Percentiles rank a stretch among this genome's conserved stretches.
Conservation (phyloP, 2,113 vertebrate genomes). For the Leptobrachium leishanense region DNA sequence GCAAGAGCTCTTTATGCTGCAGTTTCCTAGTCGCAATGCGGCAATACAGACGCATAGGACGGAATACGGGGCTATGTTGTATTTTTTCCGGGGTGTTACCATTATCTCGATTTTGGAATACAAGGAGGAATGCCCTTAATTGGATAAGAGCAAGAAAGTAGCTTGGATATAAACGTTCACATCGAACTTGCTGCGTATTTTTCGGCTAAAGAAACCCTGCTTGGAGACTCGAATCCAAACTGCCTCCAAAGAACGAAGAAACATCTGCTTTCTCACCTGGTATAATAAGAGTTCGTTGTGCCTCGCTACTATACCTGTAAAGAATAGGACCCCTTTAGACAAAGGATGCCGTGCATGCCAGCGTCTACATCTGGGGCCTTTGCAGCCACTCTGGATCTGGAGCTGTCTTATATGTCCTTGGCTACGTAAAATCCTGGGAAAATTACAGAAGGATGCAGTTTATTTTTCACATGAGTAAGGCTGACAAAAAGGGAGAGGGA, state of each 20-base stretch:
- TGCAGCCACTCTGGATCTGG: slow-evolving; percentile 49
- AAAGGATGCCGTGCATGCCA: slow-evolving; percentile 59
- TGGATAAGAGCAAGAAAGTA: slow-evolving; percentile 63
- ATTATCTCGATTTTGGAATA: slow-evolving; percentile 46
- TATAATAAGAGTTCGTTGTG: slow-evolving; percentile 48
- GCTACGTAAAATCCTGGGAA: slow-evolving; percentile 46
- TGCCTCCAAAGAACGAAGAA: slow-evolving; percentile 62
- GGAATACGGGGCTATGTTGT: slow-evolving; percentile 61
- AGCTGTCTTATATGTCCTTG: slow-evolving; percentile 54
- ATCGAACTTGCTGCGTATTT: slow-evolving; percentile 63
- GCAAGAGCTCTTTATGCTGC: slow-evolving; percentile 73
- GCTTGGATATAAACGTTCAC: slow-evolving; percentile 61
- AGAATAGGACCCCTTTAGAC: slow-evolving; percentile 56
- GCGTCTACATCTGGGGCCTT: slow-evolving; percentile 63
- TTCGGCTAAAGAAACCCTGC: slow-evolving; percentile 65
- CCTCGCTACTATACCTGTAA: slow-evolving; percentile 60
- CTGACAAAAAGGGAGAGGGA: slow-evolving; percentile 56
- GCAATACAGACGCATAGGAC: slow-evolving; percentile 68
- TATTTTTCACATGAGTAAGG: slow-evolving; percentile 56
- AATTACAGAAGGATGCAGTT: slow-evolving; percentile 49
- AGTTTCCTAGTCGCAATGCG: slow-evolving; percentile 69
- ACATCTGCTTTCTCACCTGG: slow-evolving; percentile 54
- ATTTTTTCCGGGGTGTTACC: slow-evolving; percentile 51
- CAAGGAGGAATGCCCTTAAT: slow-evolving; percentile 54
- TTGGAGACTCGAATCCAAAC: slow-evolving; percentile 59